Percentiles rank a stretch among this genome's conserved stretches.
Conservation (phyloP, 2,888 invertebrate species). For the Tetrapedia diversipes region DNA sequence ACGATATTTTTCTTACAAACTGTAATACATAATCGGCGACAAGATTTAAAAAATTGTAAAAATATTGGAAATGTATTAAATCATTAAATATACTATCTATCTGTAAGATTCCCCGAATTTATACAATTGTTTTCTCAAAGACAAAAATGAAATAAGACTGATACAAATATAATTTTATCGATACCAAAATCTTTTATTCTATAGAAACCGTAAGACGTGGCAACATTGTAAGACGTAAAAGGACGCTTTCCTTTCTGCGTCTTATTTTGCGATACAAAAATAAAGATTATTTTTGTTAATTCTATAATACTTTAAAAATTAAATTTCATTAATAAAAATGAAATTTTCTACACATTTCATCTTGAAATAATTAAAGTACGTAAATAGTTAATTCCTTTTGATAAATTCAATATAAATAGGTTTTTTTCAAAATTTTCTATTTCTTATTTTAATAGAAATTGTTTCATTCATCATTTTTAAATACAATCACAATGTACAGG, state of each 20-base stretch:
- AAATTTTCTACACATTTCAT: background rate
- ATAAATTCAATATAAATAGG: background rate
- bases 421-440: background rate
- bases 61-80: background rate
- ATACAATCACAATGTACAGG: no score
- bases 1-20: background rate
- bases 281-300: background rate
- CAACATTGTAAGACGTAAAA: constrained; percentile 35
- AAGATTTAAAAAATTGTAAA: background rate
- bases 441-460: background rate
- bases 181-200: background rate
- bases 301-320: background rate
- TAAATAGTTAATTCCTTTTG: no score
- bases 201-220: constrained; percentile 20
- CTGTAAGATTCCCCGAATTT: no score
- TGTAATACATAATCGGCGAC: background rate
- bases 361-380: no score
- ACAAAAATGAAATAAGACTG: background rate
- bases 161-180: background rate
- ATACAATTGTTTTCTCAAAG: background rate
- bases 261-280: constrained; percentile 1
- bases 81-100: no score
- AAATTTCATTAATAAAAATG: background rate
- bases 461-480: background rate
- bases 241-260: constrained; percentile 42